phyloP scores from a whole-genome alignment of 1,140 invertebrate species.

The Drosophila neocordata region DNA sequence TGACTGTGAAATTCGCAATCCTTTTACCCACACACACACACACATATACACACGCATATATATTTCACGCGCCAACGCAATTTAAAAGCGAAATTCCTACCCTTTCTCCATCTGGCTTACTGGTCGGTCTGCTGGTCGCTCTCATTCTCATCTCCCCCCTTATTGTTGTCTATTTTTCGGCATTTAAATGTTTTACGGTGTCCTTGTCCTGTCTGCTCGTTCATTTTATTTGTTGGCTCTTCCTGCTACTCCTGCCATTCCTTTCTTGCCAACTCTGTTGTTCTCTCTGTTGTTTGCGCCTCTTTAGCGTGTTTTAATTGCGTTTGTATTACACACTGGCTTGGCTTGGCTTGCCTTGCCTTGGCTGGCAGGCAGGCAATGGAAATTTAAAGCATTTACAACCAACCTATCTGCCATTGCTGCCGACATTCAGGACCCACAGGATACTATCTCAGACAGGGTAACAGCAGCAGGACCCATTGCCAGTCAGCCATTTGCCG shows the following conservation, averaged over 20 bases:
- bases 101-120: constrained; percentile 1
- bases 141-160: neutral
- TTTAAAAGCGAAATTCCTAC: constrained; percentile 74
- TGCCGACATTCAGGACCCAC: neutral
- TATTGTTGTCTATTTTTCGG: constrained; percentile 73
- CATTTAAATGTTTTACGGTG: constrained; percentile 81
- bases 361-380: constrained; percentile 35
- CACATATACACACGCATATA: constrained; percentile 26
- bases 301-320: constrained; percentile 81
- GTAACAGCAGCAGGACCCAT: neutral
- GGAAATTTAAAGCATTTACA: constrained; percentile 73
- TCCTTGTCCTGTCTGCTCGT: constrained; percentile 43
- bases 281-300: constrained; percentile 75
- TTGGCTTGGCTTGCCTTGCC: constrained; percentile 9
- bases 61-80: constrained; percentile 77
- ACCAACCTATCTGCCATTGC: constrained; percentile 17
- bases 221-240: constrained; percentile 5
- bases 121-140: neutral
- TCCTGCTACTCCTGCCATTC: constrained; percentile 20
- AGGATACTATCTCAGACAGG: constrained; percentile 6
- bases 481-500: constrained; percentile 18
- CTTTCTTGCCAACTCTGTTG: neutral
- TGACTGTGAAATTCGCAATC: constrained; percentile 68
- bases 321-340: constrained; percentile 75
- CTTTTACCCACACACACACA: constrained; percentile 48